Evolutionary conservation across 2,888 invertebrate species (phyloP).

Genomic region (Ctena decussata): DNA sequence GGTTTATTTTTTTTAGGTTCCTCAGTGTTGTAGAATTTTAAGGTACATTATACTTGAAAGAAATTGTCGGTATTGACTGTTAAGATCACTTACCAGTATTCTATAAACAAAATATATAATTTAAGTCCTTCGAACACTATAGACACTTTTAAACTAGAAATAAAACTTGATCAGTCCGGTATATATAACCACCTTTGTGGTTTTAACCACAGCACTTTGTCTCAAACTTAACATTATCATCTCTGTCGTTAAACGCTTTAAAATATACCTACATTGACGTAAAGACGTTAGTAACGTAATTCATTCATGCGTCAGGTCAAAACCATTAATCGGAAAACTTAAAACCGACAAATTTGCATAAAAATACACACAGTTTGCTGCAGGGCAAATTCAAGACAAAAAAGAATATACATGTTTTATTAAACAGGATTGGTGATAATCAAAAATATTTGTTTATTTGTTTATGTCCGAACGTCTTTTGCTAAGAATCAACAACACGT

Average conservation of each 20-base stretch:
- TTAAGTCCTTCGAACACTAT: neutral
- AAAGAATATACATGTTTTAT: no score
- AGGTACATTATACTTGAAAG: no score
- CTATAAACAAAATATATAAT: no score
- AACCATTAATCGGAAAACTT: neutral
- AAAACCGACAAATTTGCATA: neutral
- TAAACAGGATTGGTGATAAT: no score
- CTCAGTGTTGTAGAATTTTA: no score
- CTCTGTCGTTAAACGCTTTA: neutral
- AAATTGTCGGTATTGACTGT: no score
- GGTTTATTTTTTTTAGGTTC: no score
- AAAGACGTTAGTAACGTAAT: neutral
- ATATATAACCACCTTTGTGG: neutral
- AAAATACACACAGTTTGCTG: neutral
- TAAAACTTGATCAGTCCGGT: neutral
- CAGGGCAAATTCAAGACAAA: neutral
- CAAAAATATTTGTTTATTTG: no score
- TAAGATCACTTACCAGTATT: no score
- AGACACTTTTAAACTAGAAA: neutral
- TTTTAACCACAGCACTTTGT: neutral
- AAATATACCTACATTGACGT: neutral
- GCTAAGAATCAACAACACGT: no score
- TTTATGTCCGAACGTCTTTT: no score
- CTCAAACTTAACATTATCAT: no score
- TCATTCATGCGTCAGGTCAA: constrained; percentile 4